Base-by-base conservation (phyloP, 1,140 invertebrate species). In the Hypsibius dujardini region DNA sequence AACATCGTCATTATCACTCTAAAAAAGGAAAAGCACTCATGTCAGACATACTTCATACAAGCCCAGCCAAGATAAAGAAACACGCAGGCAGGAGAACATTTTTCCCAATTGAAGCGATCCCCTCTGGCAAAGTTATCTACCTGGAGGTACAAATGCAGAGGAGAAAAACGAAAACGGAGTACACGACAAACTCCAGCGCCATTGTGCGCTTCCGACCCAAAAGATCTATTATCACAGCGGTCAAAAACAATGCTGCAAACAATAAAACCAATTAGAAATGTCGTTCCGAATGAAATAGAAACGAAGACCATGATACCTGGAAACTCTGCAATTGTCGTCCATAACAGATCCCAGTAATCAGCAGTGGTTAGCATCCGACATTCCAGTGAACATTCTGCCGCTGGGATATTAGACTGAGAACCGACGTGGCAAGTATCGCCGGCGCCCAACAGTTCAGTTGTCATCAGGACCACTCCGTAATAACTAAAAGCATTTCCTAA, bases 241-340 rank as follows among this genome's bases (percentile, higher is more conserved):
- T 95, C 1, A 90, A 86, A 77, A 96, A 89, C 73, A 95, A 89
- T 60, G 90, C 90, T 90, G 80, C 72, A 75, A 69, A 70, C 73
- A 70, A 73, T 69, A 1, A 69, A 46, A 74, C 67, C 2, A 74
- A 73, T 72, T 3, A 73, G 2, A 28, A 73, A 72, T 72, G n/a
- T n/a, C n/a, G n/a, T n/a, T n/a, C n/a, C n/a, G n/a, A n/a, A 46
- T 62, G 14, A 14, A 74, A 45, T 71, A 72, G 46, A 46, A 47
- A 12, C 46, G 42, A 71, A 72, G 67, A n/a, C 28, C 70, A 67
- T 3, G 3, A 3, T 77, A 86, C 90, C 90, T 50, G 93, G 93
- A 81, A 96, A 96, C 82, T 96, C 92, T 0, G 92, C 90, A 14
- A 95, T 79, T 0, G 92, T 95, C 42, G 92, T 95, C 90, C 91